A percentile compares a stretch with the other conserved stretches of the same genome.
These are phyloP conservation scores for Battus philenor DNA, from an alignment of 1,140 invertebrate species.

Conservation along the genomic window DNA sequence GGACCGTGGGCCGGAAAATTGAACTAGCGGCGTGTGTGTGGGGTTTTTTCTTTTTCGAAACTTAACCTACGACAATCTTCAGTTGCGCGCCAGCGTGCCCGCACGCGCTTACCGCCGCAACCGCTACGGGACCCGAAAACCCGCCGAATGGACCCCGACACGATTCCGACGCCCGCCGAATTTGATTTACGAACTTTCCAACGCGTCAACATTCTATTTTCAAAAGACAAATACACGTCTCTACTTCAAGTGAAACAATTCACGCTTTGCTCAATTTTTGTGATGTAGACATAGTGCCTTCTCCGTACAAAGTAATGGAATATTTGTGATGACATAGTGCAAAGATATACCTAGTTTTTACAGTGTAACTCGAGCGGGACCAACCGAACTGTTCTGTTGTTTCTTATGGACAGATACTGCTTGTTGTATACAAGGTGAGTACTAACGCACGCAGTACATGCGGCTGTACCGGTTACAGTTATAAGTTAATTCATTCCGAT, in stretches of 20 bases:
- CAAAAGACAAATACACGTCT: constrained; percentile 32
- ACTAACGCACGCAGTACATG: background rate
- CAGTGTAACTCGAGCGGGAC: constrained; percentile 35
- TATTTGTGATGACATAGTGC: constrained; percentile 66
- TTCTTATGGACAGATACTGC: constrained; percentile 55
- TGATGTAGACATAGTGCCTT: constrained; percentile 65
- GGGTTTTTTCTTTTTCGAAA: constrained; percentile 47
- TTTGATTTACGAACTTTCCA: constrained; percentile 35
- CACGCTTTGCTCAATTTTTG: constrained; percentile 65
- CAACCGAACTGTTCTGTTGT: constrained; percentile 19
- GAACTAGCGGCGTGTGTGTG: constrained; percentile 46
- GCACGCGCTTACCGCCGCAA: constrained; percentile 47
- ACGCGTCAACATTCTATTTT: constrained; percentile 42
- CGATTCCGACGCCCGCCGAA: constrained; percentile 35
- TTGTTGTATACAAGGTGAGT: constrained; percentile 48
- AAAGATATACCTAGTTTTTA: constrained; percentile 45
- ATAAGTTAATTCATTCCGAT: constrained; percentile 36
- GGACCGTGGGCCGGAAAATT: constrained; percentile 51
- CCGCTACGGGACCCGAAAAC: constrained; percentile 42
- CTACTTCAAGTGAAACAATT: constrained; percentile 42
- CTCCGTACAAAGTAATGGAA: constrained; percentile 45
- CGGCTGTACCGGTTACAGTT: constrained; percentile 30
- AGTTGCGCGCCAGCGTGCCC: constrained; percentile 65
- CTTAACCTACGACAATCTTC: constrained; percentile 67
- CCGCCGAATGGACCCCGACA: constrained; percentile 45